Percentiles rank a stretch among this genome's conserved stretches.
phyloP scores from a whole-genome alignment of 2,797 vertebrate species.

The Melanotaenia boesemani region DNA sequence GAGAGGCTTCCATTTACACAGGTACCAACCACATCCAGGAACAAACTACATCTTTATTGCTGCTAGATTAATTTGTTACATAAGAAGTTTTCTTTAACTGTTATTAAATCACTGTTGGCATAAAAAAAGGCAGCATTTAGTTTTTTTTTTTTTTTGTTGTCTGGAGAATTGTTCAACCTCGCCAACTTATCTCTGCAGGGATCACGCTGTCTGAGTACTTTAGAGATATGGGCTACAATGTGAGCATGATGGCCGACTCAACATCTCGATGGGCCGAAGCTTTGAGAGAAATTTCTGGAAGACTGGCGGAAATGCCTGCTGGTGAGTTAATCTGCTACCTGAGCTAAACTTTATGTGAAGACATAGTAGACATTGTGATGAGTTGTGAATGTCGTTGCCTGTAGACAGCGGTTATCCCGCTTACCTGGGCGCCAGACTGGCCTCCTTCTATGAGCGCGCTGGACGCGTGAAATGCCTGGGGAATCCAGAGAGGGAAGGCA shows the following conservation, averaged over 20 bases:
- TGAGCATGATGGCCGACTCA: constrained; percentile 99
- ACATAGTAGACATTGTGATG: background rate
- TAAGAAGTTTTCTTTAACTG: background rate
- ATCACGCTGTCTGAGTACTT: constrained; percentile 99
- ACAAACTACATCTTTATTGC: background rate
- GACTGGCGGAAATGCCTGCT: constrained; percentile 98
- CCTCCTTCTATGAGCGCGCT: constrained; percentile 97
- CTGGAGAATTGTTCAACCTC: background rate
- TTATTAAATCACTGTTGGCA: background rate
- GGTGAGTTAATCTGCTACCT: constrained; percentile 81
- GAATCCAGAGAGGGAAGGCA: constrained; percentile 97
- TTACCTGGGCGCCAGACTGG: constrained; percentile 94
- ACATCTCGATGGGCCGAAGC: constrained; percentile 99
- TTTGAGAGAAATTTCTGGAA: constrained; percentile 96
- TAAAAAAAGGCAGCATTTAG: background rate
- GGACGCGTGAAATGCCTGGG: constrained; percentile 97
- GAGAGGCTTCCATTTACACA: constrained; percentile 99
- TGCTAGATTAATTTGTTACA: background rate
- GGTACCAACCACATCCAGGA: constrained; percentile 75
- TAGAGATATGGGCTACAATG: constrained; percentile 98
- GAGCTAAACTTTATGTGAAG: background rate
- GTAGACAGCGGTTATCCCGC: constrained; percentile 81
- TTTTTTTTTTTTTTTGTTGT: background rate
- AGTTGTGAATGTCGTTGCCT: constrained; percentile 23
- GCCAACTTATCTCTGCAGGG: constrained; percentile 76